A percentile compares a stretch with the other conserved stretches of the same genome.
Evolutionary conservation across 2,888 invertebrate species (phyloP).

Genomic region (Cryptus armator): DNA sequence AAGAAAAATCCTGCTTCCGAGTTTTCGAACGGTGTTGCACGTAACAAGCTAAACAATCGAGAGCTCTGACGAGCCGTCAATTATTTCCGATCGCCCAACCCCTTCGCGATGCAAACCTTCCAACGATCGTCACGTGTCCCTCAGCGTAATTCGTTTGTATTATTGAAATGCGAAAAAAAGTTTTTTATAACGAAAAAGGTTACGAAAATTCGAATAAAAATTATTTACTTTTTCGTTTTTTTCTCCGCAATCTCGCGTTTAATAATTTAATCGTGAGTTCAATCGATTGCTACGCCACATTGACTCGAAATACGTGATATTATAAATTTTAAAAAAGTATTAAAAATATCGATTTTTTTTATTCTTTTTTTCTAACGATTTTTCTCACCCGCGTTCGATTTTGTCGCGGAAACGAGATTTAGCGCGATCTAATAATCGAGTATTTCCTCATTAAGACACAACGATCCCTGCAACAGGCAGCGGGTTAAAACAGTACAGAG

Average conservation of each 20-base stretch:
- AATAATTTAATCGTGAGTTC: no score
- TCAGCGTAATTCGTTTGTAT: neutral
- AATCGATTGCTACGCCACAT: no score
- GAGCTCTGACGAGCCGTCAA: no score
- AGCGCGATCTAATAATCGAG: slow-evolving; percentile 51
- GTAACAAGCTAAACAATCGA: no score
- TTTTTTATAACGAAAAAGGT: neutral
- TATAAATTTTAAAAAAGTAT: no score
- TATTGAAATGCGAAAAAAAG: neutral
- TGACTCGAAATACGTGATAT: no score
- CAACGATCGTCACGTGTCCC: neutral
- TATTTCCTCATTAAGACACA: slow-evolving; percentile 59
- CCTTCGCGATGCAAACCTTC: neutral
- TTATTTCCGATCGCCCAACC: neutral
- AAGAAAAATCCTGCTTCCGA: no score
- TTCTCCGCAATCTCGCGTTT: neutral
- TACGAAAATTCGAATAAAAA: neutral
- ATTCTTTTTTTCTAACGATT: neutral
- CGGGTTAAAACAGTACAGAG: slow-evolving; percentile 5
- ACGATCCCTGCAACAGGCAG: neutral
- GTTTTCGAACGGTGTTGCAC: no score
- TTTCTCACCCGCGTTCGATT: neutral
- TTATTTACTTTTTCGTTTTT: neutral
- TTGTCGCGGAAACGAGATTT: slow-evolving; percentile 27
- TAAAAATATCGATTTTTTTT: no score